phyloP scores from a whole-genome alignment of 2,888 invertebrate species.

The Laspeyria flexula region DNA sequence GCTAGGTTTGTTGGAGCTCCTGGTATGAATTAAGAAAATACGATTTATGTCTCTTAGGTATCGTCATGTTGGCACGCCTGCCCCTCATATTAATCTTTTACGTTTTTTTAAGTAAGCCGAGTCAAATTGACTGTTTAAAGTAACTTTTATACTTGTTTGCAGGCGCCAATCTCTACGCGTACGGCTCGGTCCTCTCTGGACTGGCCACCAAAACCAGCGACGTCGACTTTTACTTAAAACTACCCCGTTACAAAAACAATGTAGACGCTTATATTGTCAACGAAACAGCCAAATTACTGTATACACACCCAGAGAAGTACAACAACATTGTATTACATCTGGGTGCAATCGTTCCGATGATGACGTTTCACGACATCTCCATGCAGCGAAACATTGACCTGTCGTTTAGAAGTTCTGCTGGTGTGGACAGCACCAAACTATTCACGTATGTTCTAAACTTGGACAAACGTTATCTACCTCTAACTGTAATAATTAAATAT shows the following conservation, averaged over 20 bases:
- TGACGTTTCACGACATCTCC: constrained; percentile 16
- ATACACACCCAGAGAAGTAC: constrained; percentile 16
- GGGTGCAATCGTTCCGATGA: not conserved
- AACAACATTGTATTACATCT: not conserved
- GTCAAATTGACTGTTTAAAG: too few species aligned
- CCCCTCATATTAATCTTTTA: too few species aligned
- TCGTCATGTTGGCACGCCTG: too few species aligned
- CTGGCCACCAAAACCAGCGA: constrained; percentile 31
- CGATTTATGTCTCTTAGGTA: too few species aligned
- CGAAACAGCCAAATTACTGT: constrained; percentile 14
- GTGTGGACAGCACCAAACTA: constrained; percentile 7
- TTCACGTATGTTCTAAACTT: constrained; percentile 27
- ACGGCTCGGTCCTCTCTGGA: constrained; percentile 27
- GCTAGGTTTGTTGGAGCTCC: too few species aligned
- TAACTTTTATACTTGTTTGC: not conserved
- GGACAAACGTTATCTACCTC: constrained; percentile 18
- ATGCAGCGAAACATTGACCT: constrained; percentile 26
- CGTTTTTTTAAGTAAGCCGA: too few species aligned
- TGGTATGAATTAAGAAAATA: too few species aligned
- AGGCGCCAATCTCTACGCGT: constrained; percentile 22
- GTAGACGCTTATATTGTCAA: constrained; percentile 4
- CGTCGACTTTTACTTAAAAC: constrained; percentile 20
- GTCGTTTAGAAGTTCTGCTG: constrained; percentile 5
- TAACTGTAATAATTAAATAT: constrained; percentile 32
- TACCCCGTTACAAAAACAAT: constrained; percentile 12